Conservation (phyloP, 2,113 vertebrate species). For the Bos javanicus region DNA sequence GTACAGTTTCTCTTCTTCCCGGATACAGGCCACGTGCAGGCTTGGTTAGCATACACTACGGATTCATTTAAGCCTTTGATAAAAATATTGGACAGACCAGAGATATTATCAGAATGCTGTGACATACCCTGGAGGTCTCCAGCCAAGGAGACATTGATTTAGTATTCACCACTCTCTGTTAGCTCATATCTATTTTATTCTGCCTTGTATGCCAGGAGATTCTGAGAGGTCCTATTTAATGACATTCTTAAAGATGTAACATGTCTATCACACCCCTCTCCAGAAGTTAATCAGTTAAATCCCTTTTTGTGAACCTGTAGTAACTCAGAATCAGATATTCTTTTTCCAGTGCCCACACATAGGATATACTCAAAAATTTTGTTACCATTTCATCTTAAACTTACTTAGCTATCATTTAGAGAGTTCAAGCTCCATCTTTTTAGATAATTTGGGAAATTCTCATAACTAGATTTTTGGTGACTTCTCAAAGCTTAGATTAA, state of each 20-base stretch:
- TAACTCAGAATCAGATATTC: background rate
- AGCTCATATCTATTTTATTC: background rate
- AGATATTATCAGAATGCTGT: background rate
- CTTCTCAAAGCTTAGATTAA: background rate
- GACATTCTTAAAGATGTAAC: background rate
- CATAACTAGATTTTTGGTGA: background rate
- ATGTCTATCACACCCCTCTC: background rate
- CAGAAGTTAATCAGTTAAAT: background rate
- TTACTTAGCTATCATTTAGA: background rate
- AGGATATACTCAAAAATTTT: background rate
- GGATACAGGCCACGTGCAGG: background rate
- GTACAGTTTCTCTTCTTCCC: background rate
- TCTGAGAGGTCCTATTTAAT: constrained; percentile 3
- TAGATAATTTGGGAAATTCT: background rate
- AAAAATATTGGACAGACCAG: background rate
- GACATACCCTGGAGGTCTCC: background rate
- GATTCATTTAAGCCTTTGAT: background rate
- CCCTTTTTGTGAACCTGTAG: background rate
- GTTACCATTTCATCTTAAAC: background rate
- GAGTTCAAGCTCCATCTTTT: background rate
- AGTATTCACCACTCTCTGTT: background rate
- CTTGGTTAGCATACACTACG: background rate
- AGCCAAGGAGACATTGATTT: background rate
- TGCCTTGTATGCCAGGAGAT: background rate
- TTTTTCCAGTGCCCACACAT: background rate